Conservation (phyloP, 2,113 vertebrate genomes). For the Notothenia rossii region DNA sequence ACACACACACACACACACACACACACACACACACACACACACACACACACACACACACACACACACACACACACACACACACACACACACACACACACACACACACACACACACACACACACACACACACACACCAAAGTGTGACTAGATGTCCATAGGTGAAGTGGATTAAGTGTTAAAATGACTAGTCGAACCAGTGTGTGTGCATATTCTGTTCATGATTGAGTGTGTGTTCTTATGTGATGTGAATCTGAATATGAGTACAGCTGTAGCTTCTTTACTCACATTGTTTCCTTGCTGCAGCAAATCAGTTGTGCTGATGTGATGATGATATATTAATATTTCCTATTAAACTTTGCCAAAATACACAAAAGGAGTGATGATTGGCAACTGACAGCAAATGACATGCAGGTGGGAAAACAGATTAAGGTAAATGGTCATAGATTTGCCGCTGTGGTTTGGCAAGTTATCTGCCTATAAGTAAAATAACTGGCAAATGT, state of each 20-base stretch:
- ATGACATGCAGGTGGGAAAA: constrained; percentile 1
- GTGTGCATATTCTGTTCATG: too few relatives aligned
- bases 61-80: constrained; percentile 11
- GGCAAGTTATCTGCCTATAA: constrained; percentile 18
- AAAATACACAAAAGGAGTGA: neutral
- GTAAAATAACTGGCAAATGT: neutral
- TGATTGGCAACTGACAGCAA: neutral
- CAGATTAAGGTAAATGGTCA: neutral
- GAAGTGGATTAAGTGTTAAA: constrained; percentile 65
- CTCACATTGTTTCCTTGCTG: neutral
- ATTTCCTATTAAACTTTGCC: neutral
- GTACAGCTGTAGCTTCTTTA: constrained; percentile 16
- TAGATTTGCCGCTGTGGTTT: constrained; percentile 27
- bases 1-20: too few relatives aligned
- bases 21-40: constrained; percentile 38
- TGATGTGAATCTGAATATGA: constrained; percentile 20
- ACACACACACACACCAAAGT: constrained; percentile 37
- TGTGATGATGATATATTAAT: neutral
- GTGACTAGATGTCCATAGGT: constrained; percentile 62
- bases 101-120: too few relatives aligned
- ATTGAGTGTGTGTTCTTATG: neutral
- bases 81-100: constrained; percentile 37
- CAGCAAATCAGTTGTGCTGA: neutral
- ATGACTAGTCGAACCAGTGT: constrained; percentile 44
- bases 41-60: constrained; percentile 17